phyloP scores from a whole-genome alignment of 2,888 invertebrate genomes.

The Empis stercorea region DNA sequence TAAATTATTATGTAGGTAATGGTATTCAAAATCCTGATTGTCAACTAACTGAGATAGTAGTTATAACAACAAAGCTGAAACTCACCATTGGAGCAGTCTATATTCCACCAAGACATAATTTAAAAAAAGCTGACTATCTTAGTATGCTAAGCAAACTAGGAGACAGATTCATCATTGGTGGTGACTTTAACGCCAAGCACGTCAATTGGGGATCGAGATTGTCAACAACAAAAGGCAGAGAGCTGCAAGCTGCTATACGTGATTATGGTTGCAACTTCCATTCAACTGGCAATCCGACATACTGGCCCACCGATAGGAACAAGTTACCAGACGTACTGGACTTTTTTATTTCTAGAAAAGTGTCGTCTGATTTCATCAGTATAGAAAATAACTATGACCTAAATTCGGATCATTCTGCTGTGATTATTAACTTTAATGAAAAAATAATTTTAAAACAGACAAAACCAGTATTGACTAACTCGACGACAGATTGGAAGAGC shows the following conservation, averaged over 20 bases:
- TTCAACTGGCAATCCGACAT: background rate
- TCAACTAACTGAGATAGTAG: too few relatives aligned
- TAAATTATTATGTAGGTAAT: too few relatives aligned
- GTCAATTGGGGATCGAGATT: background rate
- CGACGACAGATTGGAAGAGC: background rate
- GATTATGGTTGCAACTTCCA: background rate
- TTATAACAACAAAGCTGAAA: too few relatives aligned
- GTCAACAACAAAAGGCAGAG: background rate
- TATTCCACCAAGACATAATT: too few relatives aligned
- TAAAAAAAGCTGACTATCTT: too few relatives aligned
- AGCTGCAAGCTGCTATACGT: background rate
- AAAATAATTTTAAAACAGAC: background rate
- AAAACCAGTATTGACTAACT: background rate
- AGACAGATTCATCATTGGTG: too few relatives aligned
- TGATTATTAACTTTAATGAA: background rate
- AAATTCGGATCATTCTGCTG: conserved; percentile 3
- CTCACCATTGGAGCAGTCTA: too few relatives aligned
- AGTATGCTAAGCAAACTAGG: too few relatives aligned
- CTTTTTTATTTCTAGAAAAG: background rate
- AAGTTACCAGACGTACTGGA: conserved; percentile 2
- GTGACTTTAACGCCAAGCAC: background rate
- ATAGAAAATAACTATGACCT: background rate
- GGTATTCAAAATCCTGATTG: too few relatives aligned
- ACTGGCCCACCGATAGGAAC: background rate
- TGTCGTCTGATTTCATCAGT: background rate